Evolutionary conservation across 2,113 vertebrate species (phyloP).

Genomic region (Pedetes capensis): DNA sequence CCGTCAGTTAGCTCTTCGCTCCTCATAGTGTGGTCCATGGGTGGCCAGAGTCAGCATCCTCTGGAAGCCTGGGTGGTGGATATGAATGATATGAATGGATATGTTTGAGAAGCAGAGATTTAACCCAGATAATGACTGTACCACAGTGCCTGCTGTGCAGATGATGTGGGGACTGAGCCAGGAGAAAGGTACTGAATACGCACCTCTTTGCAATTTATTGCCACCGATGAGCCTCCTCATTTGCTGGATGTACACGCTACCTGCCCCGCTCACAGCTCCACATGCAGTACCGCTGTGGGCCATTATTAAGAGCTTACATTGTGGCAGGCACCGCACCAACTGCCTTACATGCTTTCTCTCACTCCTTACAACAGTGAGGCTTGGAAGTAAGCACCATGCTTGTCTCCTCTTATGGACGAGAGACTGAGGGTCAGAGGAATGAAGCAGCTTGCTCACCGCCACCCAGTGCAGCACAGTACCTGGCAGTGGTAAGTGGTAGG

Average conservation of each 20-base stretch:
- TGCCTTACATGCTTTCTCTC: background rate
- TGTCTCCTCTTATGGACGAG: background rate
- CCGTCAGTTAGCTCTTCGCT: background rate
- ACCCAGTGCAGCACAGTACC: background rate
- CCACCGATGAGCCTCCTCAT: background rate
- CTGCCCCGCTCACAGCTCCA: background rate
- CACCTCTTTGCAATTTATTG: background rate
- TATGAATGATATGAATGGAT: background rate
- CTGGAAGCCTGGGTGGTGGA: background rate
- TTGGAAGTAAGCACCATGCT: background rate
- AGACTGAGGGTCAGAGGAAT: background rate
- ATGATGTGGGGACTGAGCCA: background rate
- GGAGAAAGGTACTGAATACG: background rate
- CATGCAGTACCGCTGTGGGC: background rate
- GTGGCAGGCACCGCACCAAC: background rate
- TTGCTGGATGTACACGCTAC: background rate
- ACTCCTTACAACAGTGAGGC: background rate
- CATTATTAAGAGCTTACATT: background rate
- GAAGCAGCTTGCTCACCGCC: background rate
- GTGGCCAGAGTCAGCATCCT: background rate
- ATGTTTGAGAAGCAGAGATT: background rate
- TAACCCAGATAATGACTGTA: background rate
- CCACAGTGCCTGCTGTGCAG: background rate
- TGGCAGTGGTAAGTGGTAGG: too few relatives aligned
- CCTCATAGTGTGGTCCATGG: fast-evolving